Base-by-base conservation (phyloP, 2,797 vertebrate species). In the Capromys pilorides region DNA sequence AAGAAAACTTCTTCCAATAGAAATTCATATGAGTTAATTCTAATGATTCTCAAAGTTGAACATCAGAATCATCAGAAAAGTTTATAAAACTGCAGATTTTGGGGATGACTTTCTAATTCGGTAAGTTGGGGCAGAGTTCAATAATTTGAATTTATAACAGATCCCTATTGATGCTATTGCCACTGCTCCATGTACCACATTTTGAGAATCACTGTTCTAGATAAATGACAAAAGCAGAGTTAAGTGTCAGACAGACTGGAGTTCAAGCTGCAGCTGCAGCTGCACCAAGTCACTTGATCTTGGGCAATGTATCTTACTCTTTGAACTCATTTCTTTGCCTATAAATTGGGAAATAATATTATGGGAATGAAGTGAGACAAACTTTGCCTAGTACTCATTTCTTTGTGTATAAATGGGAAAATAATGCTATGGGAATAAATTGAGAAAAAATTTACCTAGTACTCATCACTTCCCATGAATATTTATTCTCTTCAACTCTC, bases 21-120 rank as follows among this genome's bases (percentile, higher is more conserved):
- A 61, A 67, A 26, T 33, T 85, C 33, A 22, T 10, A 24, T 22
- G 21, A 57, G 2, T 18, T 66, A 22, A 31, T 49, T 39, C 45
- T 6, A 36, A 9, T 6, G 0, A 0, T 36, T 91, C 59, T 59
- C 31, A 36, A 45, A 36, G 1, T 19, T 33, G 0, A 36, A 22
- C 2, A 51, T 22, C 26, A 51, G n/a, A n/a, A 39, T 61, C 87
- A 69, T 8, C 61, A 78, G 36, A 12, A 59, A 0, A n/a, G 2
- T 28, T 49, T 54, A 16, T 16, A 36, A 16, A 39, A 67, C 45
- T 36, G 28, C 3, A 39, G 31, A 33, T 10, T 39, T 24, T 59
- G 19, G 33, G n/a, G n/a, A 19, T 82, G 18, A 84, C 62, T 41
- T 49, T 88, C 57, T 54, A 28, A 84, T 54, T 62, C 24, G 59